Evolutionary conservation across 2,888 invertebrate species (phyloP).

Genomic region (Orgyia antiqua): DNA sequence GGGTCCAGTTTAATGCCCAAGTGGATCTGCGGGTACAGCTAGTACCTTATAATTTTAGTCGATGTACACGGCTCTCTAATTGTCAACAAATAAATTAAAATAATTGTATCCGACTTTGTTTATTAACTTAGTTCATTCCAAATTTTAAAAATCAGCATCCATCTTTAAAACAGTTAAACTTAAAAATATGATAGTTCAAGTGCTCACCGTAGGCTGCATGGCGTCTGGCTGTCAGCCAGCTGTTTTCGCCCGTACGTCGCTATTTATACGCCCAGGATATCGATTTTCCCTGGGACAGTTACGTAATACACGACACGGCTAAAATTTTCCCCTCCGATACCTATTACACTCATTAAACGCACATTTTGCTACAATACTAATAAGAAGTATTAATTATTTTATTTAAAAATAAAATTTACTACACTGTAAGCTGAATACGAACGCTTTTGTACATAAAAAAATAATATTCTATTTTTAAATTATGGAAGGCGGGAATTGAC

Average conservation of each 20-base stretch:
- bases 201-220: constrained; percentile 69
- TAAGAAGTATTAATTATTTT: constrained; percentile 19
- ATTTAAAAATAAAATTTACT: constrained; percentile 8
- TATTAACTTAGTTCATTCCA: too few species aligned
- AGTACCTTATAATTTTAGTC: too few species aligned
- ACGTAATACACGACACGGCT: constrained; percentile 61
- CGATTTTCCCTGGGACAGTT: constrained; percentile 71
- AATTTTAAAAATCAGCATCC: not conserved
- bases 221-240: constrained; percentile 62
- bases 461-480: constrained; percentile 15
- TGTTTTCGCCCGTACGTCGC: constrained; percentile 62
- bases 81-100: too few species aligned
- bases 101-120: too few species aligned
- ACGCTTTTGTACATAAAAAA: constrained; percentile 6
- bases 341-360: constrained; percentile 45
- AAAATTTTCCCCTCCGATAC: constrained; percentile 53
- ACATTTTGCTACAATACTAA: constrained; percentile 32
- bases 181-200: constrained; percentile 9
- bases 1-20: too few species aligned
- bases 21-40: too few species aligned
- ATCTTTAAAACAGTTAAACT: constrained; percentile 3
- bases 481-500: constrained; percentile 51
- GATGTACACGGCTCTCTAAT: too few species aligned
- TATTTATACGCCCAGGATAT: constrained; percentile 73
- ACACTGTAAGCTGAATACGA: constrained; percentile 7